Conservation (phyloP, 2,113 vertebrate species). For the Varanus komodoensis region DNA sequence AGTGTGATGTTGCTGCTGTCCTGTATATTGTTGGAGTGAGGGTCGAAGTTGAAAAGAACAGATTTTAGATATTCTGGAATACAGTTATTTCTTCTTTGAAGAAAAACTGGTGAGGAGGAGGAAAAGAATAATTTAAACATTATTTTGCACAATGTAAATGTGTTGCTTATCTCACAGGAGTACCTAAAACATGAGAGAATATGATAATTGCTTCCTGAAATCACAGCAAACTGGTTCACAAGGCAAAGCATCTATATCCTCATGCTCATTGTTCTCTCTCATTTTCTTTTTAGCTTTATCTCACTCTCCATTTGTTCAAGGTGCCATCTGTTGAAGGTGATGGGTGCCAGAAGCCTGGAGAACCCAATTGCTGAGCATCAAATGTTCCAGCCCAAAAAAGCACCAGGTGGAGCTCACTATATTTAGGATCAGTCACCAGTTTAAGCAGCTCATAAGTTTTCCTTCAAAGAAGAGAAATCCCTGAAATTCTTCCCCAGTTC, state of each 20-base stretch:
- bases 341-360: background rate
- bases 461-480: background rate
- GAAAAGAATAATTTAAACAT: background rate
- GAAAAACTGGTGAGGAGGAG: background rate
- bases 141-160: background rate
- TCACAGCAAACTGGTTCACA: background rate
- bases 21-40: background rate
- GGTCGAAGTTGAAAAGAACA: background rate
- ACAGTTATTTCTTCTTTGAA: background rate
- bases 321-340: background rate
- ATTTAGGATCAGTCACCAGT: background rate
- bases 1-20: slow-evolving; percentile 2
- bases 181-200: background rate
- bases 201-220: background rate
- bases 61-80: background rate
- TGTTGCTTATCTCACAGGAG: background rate
- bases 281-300: slow-evolving; percentile 1
- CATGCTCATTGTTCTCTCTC: background rate
- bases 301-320: background rate
- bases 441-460: background rate
- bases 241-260: background rate
- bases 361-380: background rate
- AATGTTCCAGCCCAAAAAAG: background rate
- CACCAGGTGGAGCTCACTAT: background rate
- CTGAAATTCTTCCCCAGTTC: background rate